A percentile compares a stretch with the other conserved stretches of the same genome.
These are phyloP conservation scores for Vanacampus margaritifer DNA, from an alignment of 2,113 vertebrate genomes.

Conservation along the genomic window DNA sequence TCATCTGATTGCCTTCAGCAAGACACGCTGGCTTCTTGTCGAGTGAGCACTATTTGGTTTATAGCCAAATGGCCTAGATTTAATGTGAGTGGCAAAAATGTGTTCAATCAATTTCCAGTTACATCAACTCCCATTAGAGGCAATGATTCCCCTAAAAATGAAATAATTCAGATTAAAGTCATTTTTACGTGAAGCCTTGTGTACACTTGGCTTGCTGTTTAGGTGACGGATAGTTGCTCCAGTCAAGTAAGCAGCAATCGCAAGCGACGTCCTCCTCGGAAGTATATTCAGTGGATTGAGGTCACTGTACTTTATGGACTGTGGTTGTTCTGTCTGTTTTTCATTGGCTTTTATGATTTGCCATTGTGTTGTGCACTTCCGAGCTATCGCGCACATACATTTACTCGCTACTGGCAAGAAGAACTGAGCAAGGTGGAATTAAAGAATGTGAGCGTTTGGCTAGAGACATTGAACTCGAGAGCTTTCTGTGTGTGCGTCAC, in stretches of 20 bases:
- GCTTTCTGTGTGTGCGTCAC: not conserved
- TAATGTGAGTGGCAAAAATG: not conserved
- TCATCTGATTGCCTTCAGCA: not conserved
- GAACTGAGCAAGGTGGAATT: not conserved
- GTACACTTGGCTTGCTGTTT: not conserved
- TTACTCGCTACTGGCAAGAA: not conserved
- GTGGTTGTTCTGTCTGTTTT: constrained; percentile 1
- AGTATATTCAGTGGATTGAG: not conserved
- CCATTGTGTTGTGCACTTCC: not conserved
- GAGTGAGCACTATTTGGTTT: not conserved
- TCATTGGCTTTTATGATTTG: constrained; percentile 2
- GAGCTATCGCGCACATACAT: not conserved
- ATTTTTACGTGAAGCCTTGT: not conserved
- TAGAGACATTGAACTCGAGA: no score
- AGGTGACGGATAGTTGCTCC: not conserved
- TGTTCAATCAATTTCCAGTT: not conserved
- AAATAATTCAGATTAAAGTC: not conserved
- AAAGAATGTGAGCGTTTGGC: not conserved
- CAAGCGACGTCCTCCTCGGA: not conserved
- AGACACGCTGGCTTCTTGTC: not conserved
- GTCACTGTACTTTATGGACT: not conserved
- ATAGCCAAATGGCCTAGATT: not conserved
- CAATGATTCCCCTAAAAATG: not conserved
- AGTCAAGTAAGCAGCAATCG: not conserved
- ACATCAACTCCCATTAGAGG: not conserved